Percentiles rank a stretch among this genome's conserved stretches.
phyloP scores from a whole-genome alignment of 2,113 vertebrate species.

The Burhinus oedicnemus region DNA sequence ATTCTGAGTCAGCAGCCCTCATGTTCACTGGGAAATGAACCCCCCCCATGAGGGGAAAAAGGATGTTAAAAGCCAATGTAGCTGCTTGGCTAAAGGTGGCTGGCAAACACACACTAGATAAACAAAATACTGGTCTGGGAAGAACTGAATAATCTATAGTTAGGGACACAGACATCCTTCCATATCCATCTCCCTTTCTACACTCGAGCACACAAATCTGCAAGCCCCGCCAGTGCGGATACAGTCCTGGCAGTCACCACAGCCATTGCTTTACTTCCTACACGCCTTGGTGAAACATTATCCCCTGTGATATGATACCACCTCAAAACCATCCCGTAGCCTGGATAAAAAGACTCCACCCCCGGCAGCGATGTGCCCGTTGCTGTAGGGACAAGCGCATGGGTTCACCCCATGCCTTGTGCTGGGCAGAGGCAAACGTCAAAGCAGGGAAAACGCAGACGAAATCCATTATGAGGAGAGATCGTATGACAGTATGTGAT shows the following conservation, averaged over 20 bases:
- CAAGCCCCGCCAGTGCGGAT: background rate
- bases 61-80: background rate
- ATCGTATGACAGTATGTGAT: too few relatives aligned
- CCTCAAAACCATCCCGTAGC: rapidly evolving
- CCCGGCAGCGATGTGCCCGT: rapidly evolving
- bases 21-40: background rate
- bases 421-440: rapidly evolving
- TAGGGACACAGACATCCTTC: background rate
- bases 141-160: background rate
- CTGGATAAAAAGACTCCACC: background rate
- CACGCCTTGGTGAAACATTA: background rate
- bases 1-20: background rate
- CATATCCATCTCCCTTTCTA: background rate
- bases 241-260: background rate
- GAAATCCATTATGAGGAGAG: background rate
- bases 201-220: rapidly evolving
- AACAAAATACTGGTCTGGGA: background rate
- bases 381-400: background rate
- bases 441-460: background rate
- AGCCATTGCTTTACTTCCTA: background rate
- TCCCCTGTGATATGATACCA: rapidly evolving
- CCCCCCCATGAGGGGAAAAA: background rate
- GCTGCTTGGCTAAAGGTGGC: background rate
- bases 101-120: background rate
- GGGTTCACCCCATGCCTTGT: background rate